Conservation (phyloP, 2,888 invertebrate genomes). For the Callosobruchus maculatus region DNA sequence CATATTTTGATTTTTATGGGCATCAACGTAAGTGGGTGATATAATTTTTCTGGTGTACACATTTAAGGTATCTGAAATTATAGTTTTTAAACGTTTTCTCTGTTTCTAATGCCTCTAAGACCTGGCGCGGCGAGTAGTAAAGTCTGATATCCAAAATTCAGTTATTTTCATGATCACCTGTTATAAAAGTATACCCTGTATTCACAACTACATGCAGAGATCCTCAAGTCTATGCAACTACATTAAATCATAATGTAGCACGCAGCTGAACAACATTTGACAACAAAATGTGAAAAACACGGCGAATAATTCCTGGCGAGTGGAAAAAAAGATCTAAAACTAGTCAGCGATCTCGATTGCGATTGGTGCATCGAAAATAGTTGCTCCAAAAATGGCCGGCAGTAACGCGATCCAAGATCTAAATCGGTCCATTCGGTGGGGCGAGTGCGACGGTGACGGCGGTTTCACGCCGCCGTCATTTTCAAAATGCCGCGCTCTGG, state of each 20-base stretch:
- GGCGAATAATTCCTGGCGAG: not conserved
- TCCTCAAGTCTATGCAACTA: not conserved
- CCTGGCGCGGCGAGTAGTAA: too few species aligned
- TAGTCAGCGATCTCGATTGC: constrained; percentile 17
- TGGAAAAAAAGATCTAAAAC: constrained; percentile 4
- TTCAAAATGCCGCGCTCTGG: constrained; percentile 27
- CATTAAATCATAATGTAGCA: not conserved
- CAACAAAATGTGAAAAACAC: not conserved
- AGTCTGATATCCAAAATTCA: too few species aligned
- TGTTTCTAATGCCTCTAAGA: too few species aligned
- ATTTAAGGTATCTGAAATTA: too few species aligned
- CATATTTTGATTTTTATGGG: too few species aligned
- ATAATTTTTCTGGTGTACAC: too few species aligned
- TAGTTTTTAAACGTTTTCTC: too few species aligned
- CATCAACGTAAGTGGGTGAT: too few species aligned
- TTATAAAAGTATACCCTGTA: too few species aligned
- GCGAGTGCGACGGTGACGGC: constrained; percentile 34
- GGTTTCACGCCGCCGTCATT: constrained; percentile 34
- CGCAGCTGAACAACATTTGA: not conserved
- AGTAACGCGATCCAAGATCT: constrained; percentile 61
- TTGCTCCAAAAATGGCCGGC: constrained; percentile 63
- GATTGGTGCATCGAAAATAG: constrained; percentile 52
- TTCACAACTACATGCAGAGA: not conserved
- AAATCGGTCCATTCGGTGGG: constrained; percentile 53
- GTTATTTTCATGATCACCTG: too few species aligned